Evolutionary conservation across 2,888 invertebrate genomes (phyloP), one percentile per base, ranked within the genome.

Genomic region (Ormyrus labotus): DNA sequence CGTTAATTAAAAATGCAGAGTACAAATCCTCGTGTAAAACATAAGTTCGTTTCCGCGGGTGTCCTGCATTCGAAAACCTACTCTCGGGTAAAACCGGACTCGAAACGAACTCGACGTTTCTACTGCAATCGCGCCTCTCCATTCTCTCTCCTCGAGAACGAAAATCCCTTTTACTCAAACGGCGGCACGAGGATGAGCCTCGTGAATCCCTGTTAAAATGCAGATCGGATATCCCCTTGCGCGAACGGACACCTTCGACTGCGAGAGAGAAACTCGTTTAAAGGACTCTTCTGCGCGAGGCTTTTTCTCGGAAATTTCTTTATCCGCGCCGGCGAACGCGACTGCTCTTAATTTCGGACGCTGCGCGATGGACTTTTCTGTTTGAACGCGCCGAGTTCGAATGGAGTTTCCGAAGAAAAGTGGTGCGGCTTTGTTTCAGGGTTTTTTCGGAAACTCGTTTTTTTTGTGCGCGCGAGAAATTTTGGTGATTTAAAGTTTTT

Each of bases 131-230:
- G 60, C 19, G 11, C 34, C 19, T 64, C 45, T 53, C 34, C 34
- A 13, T 11, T 64, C 45, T 53, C 45, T 53, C 51, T 11, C 58
- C 7, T 3, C 57, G n/a, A 45, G 57, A 72, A 34, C n/a, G 53
- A 10, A 67, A 74, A 67, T 65, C 65, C 60, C 47, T 55, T 72
- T 48, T 19, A 6, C 55, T 6, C 47, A 7, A 48, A 50, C 45
- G 10, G 11, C 50, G 47, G 71, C 53, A 60, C n/a, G 55, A 45
- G 55, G 34, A 57, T 65, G 53, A 60, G 34, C 11, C 79, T 80
- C 83, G 78, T 81, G 84, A 84, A 86, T 83, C 78, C 83, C 84
- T 82, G 86, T 87, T 87, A 86, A 86, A 86, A 87, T 87, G 86
- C 85, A 87, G 85, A 87, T 87, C 84, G 83, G 83, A 85, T 85